Percentiles rank a stretch among this genome's conserved stretches.
Conservation (phyloP, 2,113 vertebrate species). For the Hemiscyllium ocellatum region DNA sequence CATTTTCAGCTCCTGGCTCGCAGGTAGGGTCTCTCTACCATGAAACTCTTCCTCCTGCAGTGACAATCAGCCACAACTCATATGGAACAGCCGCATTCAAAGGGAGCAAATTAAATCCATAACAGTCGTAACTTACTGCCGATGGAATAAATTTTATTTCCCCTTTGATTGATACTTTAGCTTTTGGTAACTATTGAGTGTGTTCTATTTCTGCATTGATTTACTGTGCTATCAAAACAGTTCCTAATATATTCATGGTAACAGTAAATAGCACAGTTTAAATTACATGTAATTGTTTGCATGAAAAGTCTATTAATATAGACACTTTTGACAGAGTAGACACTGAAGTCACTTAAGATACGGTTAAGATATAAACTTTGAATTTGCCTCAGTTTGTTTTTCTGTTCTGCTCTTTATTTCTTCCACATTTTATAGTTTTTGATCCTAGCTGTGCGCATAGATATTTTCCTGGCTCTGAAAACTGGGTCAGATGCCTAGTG, state of each 20-base stretch:
- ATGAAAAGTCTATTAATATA: neutral
- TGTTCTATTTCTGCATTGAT: neutral
- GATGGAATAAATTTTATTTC: neutral
- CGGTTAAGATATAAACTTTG: neutral
- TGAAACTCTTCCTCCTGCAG: too few species aligned
- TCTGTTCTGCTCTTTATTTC: neutral
- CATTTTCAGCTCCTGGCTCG: too few species aligned
- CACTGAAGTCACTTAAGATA: neutral
- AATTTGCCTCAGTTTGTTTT: neutral
- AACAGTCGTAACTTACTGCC: neutral
- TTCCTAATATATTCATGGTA: neutral
- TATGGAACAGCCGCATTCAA: neutral
- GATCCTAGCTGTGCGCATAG: neutral
- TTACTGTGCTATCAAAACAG: neutral
- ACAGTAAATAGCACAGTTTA: neutral
- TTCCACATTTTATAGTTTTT: conserved; percentile 7
- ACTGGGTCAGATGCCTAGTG: neutral
- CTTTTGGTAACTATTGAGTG: neutral
- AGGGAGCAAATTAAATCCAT: neutral
- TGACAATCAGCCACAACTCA: neutral
- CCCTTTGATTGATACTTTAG: neutral
- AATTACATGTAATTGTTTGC: neutral
- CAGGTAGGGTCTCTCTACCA: too few species aligned
- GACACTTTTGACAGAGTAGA: neutral
- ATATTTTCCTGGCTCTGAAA: neutral